phyloP scores from a whole-genome alignment of 2,797 vertebrate genomes.

The Characodon lateralis region DNA sequence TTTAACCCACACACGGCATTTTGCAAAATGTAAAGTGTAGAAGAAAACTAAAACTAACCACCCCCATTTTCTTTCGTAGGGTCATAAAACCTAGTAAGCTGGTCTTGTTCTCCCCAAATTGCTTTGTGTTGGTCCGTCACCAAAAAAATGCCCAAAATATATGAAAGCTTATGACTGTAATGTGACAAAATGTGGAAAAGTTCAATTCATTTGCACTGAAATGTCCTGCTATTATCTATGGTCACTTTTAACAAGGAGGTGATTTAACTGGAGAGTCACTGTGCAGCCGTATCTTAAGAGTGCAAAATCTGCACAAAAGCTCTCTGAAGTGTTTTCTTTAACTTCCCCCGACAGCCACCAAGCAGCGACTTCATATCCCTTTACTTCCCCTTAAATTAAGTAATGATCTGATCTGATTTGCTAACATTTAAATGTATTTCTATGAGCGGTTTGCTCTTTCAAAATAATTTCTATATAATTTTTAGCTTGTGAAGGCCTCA shows the following conservation, averaged over 20 bases:
- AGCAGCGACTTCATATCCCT: neutral
- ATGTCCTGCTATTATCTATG: neutral
- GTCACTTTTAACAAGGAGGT: neutral
- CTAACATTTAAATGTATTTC: neutral
- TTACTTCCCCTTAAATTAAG: neutral
- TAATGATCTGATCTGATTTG: neutral
- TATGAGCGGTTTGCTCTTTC: slow-evolving; percentile 8
- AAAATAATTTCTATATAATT: slow-evolving; percentile 34
- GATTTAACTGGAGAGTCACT: neutral
- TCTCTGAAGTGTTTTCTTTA: neutral
- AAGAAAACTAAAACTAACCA: too few relatives aligned
- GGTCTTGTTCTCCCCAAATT: neutral
- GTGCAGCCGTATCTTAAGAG: neutral
- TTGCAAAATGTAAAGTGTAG: too few relatives aligned
- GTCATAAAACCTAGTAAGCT: neutral
- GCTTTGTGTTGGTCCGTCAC: neutral
- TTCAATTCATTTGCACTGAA: neutral
- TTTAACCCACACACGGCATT: neutral
- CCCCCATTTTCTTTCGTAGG: too few relatives aligned
- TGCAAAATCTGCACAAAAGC: slow-evolving; percentile 13
- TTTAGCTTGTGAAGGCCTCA: slow-evolving; percentile 77
- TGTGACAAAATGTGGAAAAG: neutral
- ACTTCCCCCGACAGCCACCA: neutral
- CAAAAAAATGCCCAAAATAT: neutral
- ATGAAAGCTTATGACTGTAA: neutral